These are phyloP conservation scores for Sphaerophoria taeniata DNA, from an alignment of 2,888 invertebrate species.

Conservation along the genomic window DNA sequence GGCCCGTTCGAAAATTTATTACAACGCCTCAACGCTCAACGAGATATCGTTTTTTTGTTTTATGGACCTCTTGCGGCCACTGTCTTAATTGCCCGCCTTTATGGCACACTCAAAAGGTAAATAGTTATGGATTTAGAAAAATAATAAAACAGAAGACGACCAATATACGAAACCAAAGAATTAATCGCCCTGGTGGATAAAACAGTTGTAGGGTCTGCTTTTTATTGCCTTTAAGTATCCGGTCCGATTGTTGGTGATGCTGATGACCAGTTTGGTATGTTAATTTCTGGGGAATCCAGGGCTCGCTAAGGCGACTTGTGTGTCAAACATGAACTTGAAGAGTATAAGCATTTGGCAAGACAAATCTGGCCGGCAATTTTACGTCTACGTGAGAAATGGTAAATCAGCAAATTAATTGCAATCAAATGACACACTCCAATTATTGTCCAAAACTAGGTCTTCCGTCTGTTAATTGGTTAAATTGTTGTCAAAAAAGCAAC, in stretches of 20 bases:
- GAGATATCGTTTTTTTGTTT: constrained; percentile 66
- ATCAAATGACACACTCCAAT: constrained; percentile 19
- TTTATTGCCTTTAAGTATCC: constrained; percentile 67
- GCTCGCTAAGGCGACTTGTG: not conserved
- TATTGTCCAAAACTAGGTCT: constrained; percentile 52
- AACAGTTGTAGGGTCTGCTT: constrained; percentile 69
- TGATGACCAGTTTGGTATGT: constrained; percentile 62
- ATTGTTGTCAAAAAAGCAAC: constrained; percentile 6
- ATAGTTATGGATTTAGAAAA: constrained; percentile 60
- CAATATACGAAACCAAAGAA: constrained; percentile 30
- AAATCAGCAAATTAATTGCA: constrained; percentile 5
- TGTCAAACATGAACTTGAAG: constrained; percentile 16
- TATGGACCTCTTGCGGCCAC: constrained; percentile 70
- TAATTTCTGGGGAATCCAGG: constrained; percentile 64
- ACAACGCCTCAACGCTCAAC: constrained; percentile 43
- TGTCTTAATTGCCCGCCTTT: constrained; percentile 71
- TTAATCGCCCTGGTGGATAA: constrained; percentile 68
- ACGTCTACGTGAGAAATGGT: constrained; percentile 30
- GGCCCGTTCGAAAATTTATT: constrained; percentile 60
- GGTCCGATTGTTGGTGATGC: constrained; percentile 51
- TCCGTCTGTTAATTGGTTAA: constrained; percentile 36
- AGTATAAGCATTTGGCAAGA: constrained; percentile 35
- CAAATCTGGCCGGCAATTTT: constrained; percentile 2
- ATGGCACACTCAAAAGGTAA: constrained; percentile 67
- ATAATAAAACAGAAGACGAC: constrained; percentile 1